Evolutionary conservation across 92 coral and sea anemone genomes (phyloP).

Genomic region (Palythoa caribaeorum): DNA sequence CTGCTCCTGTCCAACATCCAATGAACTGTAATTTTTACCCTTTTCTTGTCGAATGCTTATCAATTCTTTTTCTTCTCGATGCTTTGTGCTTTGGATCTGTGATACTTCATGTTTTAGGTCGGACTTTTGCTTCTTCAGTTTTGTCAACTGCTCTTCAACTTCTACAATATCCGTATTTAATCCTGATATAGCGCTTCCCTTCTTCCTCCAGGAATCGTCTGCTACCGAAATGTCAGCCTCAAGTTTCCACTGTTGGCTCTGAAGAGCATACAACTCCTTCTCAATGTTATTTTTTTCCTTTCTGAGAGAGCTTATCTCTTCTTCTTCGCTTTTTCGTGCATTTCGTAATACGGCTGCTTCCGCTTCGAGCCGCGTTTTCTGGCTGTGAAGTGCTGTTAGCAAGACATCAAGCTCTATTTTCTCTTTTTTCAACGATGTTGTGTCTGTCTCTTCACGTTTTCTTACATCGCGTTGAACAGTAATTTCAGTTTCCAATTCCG

Average conservation of each 20-base stretch:
- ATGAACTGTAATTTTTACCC: slow-evolving; percentile 52
- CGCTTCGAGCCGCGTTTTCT: slow-evolving; percentile 85
- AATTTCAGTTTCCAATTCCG: slow-evolving; percentile 85
- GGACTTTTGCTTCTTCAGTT: slow-evolving; percentile 65
- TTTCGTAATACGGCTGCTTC: slow-evolving; percentile 60
- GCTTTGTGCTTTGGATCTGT: slow-evolving; percentile 67
- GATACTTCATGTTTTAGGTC: slow-evolving; percentile 81
- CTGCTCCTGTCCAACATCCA: slow-evolving; percentile 5
- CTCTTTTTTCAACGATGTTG: slow-evolving; percentile 74
- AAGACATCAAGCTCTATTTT: slow-evolving; percentile 80
- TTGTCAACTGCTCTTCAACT: slow-evolving; percentile 67
- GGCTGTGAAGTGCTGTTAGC: slow-evolving; percentile 75
- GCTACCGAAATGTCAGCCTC: slow-evolving; percentile 69
- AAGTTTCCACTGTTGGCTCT: slow-evolving; percentile 76
- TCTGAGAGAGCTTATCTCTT: slow-evolving; percentile 63
- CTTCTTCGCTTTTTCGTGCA: slow-evolving; percentile 66
- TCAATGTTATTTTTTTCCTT: slow-evolving; percentile 79
- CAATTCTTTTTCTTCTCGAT: slow-evolving; percentile 81
- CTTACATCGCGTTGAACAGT: slow-evolving; percentile 70
- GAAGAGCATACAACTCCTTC: slow-evolving; percentile 70
- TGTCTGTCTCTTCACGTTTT: slow-evolving; percentile 78
- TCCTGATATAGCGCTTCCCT: slow-evolving; percentile 59
- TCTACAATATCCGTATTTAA: slow-evolving; percentile 63
- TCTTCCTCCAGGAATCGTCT: slow-evolving; percentile 73
- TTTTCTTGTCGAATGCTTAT: slow-evolving; percentile 66